A percentile compares a stretch with the other conserved stretches of the same genome.
phyloP scores from a whole-genome alignment of 2,888 invertebrate genomes.

The Elysia crispata region DNA sequence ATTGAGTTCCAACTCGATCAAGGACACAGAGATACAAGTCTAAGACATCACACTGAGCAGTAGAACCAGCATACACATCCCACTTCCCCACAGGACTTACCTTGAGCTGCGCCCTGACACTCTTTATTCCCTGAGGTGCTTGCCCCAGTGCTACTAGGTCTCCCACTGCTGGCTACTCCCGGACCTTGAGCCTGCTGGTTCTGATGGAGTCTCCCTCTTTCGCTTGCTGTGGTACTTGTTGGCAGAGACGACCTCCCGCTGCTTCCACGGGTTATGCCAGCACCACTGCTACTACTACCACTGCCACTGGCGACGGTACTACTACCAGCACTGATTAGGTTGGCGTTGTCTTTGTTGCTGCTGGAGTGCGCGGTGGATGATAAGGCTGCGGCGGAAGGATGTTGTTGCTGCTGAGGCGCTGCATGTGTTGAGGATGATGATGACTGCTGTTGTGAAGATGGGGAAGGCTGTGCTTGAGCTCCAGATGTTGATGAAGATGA shows the following conservation, averaged over 20 bases:
- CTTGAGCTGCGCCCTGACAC: too few relatives aligned
- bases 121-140: slow-evolving; percentile 16
- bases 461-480: background rate
- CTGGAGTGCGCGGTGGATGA: slow-evolving; percentile 9
- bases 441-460: background rate
- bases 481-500: background rate
- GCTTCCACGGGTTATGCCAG: background rate
- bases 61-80: too few relatives aligned
- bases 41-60: too few relatives aligned
- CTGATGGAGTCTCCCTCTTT: slow-evolving; percentile 41
- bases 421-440: background rate
- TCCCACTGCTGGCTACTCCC: background rate
- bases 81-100: too few relatives aligned
- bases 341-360: slow-evolving; percentile 34
- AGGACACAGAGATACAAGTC: too few relatives aligned
- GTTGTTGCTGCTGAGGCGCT: too few relatives aligned
- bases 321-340: background rate
- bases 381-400: slow-evolving; percentile 18
- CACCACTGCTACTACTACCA: background rate
- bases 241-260: slow-evolving; percentile 14
- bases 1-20: too few relatives aligned
- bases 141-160: background rate
- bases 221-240: slow-evolving; percentile 2
- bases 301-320: too few relatives aligned
- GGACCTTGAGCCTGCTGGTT: slow-evolving; percentile 38